Evolutionary conservation across 2,113 vertebrate genomes (phyloP).

Genomic region (Copsychus sechellarum): DNA sequence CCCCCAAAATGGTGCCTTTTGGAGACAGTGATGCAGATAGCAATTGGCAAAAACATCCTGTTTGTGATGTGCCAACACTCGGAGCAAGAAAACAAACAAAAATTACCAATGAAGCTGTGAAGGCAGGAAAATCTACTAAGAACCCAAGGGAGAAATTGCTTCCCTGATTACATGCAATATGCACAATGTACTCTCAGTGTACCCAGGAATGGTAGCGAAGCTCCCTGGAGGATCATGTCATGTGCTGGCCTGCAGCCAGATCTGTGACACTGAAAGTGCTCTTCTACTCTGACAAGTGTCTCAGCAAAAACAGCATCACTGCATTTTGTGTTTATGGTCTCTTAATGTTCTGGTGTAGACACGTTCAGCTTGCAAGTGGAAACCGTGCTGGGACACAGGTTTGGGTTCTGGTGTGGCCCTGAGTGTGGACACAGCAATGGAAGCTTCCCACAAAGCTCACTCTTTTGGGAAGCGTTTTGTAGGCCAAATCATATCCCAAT

Average conservation of each 20-base stretch:
- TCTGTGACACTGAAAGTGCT: neutral
- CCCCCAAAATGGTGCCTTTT: neutral
- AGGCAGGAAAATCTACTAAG: neutral
- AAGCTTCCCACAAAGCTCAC: rapidly evolving
- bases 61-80: neutral
- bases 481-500: neutral
- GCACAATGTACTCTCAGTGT: neutral
- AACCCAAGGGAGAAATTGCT: constrained; percentile 19
- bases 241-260: neutral
- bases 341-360: neutral
- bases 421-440: neutral
- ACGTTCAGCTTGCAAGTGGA: neutral
- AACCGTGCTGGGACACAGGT: neutral
- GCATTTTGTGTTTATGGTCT: neutral
- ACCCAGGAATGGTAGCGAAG: neutral
- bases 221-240: neutral
- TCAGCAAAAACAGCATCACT: neutral
- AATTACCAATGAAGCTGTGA: constrained; percentile 9
- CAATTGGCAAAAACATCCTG: neutral
- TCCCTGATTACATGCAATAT: constrained; percentile 5
- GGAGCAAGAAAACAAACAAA: constrained; percentile 23
- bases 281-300: neutral
- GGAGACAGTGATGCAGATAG: neutral
- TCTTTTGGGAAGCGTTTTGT: neutral
- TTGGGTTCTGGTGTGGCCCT: neutral